These are phyloP conservation scores for Sphenodon punctatus DNA, from an alignment of 2,797 vertebrate genomes.

Conservation along the genomic window DNA sequence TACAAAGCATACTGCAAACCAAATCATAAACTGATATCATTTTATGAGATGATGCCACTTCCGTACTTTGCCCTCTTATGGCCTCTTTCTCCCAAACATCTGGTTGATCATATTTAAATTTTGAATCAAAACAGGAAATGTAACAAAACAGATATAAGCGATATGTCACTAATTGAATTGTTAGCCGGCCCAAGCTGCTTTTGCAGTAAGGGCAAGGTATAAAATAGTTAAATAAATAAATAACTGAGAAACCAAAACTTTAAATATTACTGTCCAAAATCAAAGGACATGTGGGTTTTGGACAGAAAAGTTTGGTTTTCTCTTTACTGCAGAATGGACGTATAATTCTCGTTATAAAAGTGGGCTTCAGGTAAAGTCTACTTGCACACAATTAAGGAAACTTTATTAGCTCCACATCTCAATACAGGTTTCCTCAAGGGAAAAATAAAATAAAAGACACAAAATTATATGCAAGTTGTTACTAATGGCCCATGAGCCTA, in stretches of 20 bases:
- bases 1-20: no score
- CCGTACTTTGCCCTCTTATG: neutral
- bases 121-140: neutral
- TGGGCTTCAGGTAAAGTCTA: neutral
- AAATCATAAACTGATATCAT: neutral
- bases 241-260: neutral
- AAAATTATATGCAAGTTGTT: no score
- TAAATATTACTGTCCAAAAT: neutral
- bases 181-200: no score
- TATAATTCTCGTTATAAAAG: neutral
- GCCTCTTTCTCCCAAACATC: neutral
- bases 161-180: no score
- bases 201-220: no score
- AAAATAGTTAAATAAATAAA: no score
- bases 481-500: no score
- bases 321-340: neutral
- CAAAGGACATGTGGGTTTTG: no score
- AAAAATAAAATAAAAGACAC: no score
- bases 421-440: no score
- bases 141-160: accelerated
- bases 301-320: neutral
- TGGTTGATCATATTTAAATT: neutral
- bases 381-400: neutral
- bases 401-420: neutral
- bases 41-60: neutral